A percentile compares a stretch with the other conserved stretches of the same genome.
phyloP scores from a whole-genome alignment of 2,888 invertebrate species.

The Phymatocera aterrima region DNA sequence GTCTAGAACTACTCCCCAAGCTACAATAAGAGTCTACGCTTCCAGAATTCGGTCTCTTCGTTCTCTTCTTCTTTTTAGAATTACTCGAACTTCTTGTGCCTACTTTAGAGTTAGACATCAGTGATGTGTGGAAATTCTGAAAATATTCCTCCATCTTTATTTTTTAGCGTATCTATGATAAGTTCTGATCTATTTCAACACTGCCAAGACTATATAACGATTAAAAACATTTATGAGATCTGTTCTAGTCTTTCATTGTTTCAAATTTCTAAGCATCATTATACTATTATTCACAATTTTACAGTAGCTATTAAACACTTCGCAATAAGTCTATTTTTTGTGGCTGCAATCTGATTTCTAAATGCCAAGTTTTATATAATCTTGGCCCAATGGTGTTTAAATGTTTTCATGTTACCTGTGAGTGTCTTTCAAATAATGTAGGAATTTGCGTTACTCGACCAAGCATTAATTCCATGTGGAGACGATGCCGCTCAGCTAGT shows the following conservation, averaged over 20 bases:
- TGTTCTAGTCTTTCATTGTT: background rate
- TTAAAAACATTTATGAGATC: background rate
- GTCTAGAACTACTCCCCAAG: slow-evolving; percentile 60
- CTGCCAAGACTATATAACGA: slow-evolving; percentile 7
- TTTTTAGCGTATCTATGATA: slow-evolving; percentile 52
- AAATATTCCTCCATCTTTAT: slow-evolving; percentile 49
- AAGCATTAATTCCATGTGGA: slow-evolving; percentile 85
- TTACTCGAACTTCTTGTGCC: slow-evolving; percentile 50
- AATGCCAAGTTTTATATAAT: background rate
- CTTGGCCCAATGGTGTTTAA: background rate
- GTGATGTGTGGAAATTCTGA: slow-evolving; percentile 59
- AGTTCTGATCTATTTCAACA: slow-evolving; percentile 64
- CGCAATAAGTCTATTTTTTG: background rate
- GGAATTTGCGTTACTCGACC: slow-evolving; percentile 84
- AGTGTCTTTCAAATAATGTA: slow-evolving; percentile 83
- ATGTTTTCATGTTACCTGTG: slow-evolving; percentile 75
- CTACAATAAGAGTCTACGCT: slow-evolving; percentile 64
- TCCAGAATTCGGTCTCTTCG: slow-evolving; percentile 58
- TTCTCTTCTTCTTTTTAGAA: slow-evolving; percentile 54
- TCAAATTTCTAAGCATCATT: background rate
- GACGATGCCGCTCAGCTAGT: slow-evolving; percentile 81
- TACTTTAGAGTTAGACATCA: slow-evolving; percentile 54
- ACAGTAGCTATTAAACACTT: too few relatives aligned
- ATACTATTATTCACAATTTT: too few relatives aligned
- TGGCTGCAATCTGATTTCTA: background rate